Evolutionary conservation across 2,113 vertebrate species (phyloP).

Genomic region (Phasianus colchicus): DNA sequence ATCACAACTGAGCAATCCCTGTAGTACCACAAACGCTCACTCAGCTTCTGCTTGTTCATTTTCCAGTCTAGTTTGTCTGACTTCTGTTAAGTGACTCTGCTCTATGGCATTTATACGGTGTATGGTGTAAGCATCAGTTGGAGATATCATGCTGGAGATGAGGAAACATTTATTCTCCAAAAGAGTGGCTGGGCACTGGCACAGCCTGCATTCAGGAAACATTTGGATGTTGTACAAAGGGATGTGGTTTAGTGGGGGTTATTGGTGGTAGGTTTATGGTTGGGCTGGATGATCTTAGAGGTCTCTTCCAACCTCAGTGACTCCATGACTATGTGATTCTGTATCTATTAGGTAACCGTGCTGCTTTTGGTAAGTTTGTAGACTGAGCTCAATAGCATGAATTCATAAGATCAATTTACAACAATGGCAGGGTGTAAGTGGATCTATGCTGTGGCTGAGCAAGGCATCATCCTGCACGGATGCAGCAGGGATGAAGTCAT

Average conservation of each 20-base stretch:
- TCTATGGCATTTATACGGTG: too few relatives aligned
- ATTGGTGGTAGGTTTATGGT: too few relatives aligned
- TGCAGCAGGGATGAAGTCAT: rapidly evolving
- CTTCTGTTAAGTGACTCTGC: too few relatives aligned
- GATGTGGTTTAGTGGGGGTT: too few relatives aligned
- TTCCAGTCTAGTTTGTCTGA: rapidly evolving
- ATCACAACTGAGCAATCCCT: not conserved
- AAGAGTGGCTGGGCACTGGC: too few relatives aligned
- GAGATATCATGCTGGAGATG: not conserved
- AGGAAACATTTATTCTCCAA: too few relatives aligned
- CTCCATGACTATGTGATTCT: too few relatives aligned
- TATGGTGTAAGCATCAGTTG: not conserved
- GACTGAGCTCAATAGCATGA: not conserved
- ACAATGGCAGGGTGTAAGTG: not conserved
- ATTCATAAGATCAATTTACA: not conserved
- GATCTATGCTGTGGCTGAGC: not conserved
- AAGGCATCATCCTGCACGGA: not conserved
- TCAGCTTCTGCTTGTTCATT: not conserved
- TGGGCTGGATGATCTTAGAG: too few relatives aligned
- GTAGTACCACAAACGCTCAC: rapidly evolving
- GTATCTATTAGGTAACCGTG: rapidly evolving
- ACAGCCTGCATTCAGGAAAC: too few relatives aligned
- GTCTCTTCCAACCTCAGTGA: too few relatives aligned
- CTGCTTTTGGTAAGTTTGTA: not conserved
- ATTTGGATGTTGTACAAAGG: too few relatives aligned